phyloP scores from a whole-genome alignment of 2,113 vertebrate genomes.

The Saccopteryx leptura region DNA sequence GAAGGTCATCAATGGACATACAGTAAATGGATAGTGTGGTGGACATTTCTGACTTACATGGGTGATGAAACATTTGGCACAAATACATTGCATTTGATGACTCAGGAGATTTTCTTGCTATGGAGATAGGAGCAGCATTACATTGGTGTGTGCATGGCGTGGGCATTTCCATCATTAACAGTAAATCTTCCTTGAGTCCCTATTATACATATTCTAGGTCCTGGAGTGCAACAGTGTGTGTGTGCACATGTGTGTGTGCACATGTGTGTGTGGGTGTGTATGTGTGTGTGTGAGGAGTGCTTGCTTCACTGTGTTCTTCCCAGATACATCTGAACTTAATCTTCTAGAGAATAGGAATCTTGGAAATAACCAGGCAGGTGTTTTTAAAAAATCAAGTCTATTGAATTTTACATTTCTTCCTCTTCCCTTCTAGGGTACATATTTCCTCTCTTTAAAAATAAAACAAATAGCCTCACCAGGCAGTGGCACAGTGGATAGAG shows the following conservation, averaged over 20 bases:
- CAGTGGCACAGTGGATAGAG: no score
- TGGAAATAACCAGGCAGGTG: background rate
- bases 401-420: background rate
- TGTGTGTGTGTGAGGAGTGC: fast-evolving
- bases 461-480: background rate
- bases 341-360: background rate
- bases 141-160: background rate
- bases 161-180: no score
- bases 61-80: background rate
- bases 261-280: no score
- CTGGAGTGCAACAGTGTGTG: background rate
- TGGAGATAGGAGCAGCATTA: background rate
- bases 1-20: background rate
- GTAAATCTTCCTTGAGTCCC: background rate
- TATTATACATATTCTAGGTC: background rate
- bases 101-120: background rate
- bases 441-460: slow-evolving; percentile 2
- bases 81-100: background rate
- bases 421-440: background rate
- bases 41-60: background rate
- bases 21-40: background rate
- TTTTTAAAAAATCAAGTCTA: background rate
- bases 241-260: no score
- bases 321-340: background rate
- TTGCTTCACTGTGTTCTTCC: background rate